These are phyloP conservation scores for Oedothorax gibbosus DNA, from an alignment of 1,140 invertebrate genomes.

Conservation along the genomic window DNA sequence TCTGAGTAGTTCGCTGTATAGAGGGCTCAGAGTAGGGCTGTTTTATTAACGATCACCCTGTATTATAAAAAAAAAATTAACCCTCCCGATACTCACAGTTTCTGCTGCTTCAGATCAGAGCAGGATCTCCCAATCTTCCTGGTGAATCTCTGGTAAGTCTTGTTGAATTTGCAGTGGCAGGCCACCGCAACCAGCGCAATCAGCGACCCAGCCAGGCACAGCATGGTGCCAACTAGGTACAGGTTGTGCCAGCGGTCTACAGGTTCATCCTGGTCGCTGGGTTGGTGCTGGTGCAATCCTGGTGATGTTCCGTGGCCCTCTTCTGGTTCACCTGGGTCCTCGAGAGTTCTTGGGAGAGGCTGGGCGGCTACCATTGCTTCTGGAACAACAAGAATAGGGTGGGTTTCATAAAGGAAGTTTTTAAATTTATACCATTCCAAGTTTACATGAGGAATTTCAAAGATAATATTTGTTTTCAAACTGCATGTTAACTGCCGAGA, in stretches of 20 bases:
- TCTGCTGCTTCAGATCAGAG: conserved; percentile 61
- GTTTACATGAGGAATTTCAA: too few relatives aligned
- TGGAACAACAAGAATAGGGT: neutral
- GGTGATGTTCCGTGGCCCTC: neutral
- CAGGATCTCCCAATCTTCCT: conserved; percentile 57
- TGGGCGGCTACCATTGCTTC: conserved; percentile 54
- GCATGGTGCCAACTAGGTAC: conserved; percentile 79
- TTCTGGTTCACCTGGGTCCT: conserved; percentile 48
- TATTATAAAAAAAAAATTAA: too few relatives aligned
- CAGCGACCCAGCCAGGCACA: conserved; percentile 77
- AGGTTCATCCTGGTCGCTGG: neutral
- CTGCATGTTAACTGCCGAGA: too few relatives aligned
- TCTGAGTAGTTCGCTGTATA: too few relatives aligned
- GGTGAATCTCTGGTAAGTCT: conserved; percentile 73
- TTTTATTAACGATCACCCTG: too few relatives aligned
- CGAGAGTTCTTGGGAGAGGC: conserved; percentile 45
- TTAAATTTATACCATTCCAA: too few relatives aligned
- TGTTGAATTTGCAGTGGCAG: conserved; percentile 79
- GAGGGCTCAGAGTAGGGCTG: too few relatives aligned
- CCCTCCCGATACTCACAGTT: conserved; percentile 50
- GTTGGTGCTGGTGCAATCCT: too few relatives aligned
- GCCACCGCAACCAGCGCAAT: conserved; percentile 77
- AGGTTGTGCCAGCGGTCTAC: conserved; percentile 78
- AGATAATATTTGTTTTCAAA: too few relatives aligned
- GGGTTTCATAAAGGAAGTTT: too few relatives aligned